Percentiles rank a stretch among this genome's conserved stretches.
Conservation (phyloP, 1,140 invertebrate genomes). For the Liolophura sinensis region DNA sequence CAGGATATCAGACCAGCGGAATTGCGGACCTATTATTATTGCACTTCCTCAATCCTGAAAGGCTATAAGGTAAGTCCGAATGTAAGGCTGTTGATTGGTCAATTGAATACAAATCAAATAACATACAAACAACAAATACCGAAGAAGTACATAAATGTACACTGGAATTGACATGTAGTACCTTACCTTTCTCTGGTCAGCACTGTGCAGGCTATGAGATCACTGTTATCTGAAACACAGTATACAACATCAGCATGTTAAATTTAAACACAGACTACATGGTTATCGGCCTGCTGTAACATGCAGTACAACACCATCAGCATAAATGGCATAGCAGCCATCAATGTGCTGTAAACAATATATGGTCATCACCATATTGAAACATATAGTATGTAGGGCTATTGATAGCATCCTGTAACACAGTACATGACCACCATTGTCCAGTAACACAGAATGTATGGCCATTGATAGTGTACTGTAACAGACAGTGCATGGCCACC, state of each 20-base stretch:
- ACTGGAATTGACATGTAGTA: not conserved
- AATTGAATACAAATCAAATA: not conserved
- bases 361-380: not conserved
- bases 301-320: not conserved
- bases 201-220: constrained; percentile 94
- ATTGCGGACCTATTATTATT: too few relatives aligned
- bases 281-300: not conserved
- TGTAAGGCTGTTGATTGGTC: not conserved
- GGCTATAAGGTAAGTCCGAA: too few relatives aligned
- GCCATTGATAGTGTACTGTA: too few relatives aligned
- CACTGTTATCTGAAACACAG: constrained; percentile 84
- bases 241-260: constrained; percentile 9
- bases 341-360: not conserved
- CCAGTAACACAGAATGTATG: too few relatives aligned
- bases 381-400: too few relatives aligned
- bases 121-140: too few relatives aligned
- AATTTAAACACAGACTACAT: not conserved
- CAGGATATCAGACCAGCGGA: too few relatives aligned
- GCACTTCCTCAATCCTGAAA: too few relatives aligned
- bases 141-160: not conserved
- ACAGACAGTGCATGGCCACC: too few relatives aligned
- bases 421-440: too few relatives aligned
- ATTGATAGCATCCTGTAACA: too few relatives aligned
- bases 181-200: constrained; percentile 80
- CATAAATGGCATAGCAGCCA: not conserved